Evolutionary conservation across 2,113 vertebrate species (phyloP).

Genomic region (Ptychochromis oligacanthus): DNA sequence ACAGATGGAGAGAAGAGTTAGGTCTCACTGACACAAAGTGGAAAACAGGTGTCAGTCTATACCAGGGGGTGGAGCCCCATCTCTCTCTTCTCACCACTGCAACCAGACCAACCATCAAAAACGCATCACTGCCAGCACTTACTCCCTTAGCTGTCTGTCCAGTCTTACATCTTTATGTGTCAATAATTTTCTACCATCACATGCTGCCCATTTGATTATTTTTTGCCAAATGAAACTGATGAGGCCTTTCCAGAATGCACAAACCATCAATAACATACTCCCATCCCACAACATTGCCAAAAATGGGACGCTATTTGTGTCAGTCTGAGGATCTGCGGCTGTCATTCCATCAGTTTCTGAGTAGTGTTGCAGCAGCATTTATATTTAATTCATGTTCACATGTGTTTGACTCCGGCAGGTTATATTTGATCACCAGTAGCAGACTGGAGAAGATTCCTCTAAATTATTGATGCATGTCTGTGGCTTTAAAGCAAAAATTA

Average conservation of each 20-base stretch:
- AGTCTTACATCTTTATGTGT: neutral
- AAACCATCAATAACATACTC: neutral
- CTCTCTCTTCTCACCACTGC: slow-evolving; percentile 37
- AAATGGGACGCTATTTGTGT: neutral
- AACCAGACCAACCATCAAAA: slow-evolving; percentile 14
- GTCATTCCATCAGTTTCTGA: neutral
- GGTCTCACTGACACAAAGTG: slow-evolving; percentile 61
- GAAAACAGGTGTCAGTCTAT: slow-evolving; percentile 74
- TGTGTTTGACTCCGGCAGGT: slow-evolving; percentile 42
- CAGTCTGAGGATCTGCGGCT: neutral
- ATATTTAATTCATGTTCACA: slow-evolving; percentile 65
- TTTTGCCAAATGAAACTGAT: neutral
- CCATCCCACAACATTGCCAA: neutral
- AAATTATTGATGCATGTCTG: slow-evolving; percentile 70
- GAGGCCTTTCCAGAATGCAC: neutral
- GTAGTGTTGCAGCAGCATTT: slow-evolving; percentile 29
- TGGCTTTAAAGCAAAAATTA: slow-evolving; percentile 53
- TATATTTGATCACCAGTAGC: slow-evolving; percentile 62
- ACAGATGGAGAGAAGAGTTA: slow-evolving; percentile 63
- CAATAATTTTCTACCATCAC: neutral
- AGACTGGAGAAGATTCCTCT: slow-evolving; percentile 62
- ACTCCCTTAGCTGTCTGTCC: neutral
- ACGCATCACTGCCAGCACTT: neutral
- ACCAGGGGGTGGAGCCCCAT: slow-evolving; percentile 70
- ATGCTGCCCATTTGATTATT: neutral